Percentiles rank a stretch among this genome's conserved stretches.
Conservation (phyloP, 2,113 vertebrate genomes). For the Psittacula cyanocephala region DNA sequence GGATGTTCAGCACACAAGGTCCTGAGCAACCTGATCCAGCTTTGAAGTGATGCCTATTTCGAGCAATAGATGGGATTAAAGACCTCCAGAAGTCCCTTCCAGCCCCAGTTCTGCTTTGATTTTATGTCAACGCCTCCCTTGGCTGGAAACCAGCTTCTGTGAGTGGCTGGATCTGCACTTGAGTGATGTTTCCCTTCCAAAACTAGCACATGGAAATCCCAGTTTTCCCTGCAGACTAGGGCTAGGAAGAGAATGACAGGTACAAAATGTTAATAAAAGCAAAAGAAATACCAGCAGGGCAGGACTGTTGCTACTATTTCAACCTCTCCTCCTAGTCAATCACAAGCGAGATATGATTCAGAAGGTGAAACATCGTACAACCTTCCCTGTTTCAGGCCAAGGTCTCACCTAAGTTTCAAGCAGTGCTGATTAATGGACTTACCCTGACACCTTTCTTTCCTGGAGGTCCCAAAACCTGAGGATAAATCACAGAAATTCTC, state of each 20-base stretch:
- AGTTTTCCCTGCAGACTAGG: not conserved
- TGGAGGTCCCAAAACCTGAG: slow-evolving; percentile 83
- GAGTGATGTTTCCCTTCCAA: not conserved
- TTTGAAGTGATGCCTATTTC: not conserved
- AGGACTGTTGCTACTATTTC: not conserved
- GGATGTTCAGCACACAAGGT: not conserved
- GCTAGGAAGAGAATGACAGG: not conserved
- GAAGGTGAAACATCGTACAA: not conserved
- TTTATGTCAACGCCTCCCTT: not conserved
- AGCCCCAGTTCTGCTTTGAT: not conserved
- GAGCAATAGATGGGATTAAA: not conserved
- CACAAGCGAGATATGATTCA: not conserved
- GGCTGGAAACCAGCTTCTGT: not conserved
- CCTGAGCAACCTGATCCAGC: not conserved
- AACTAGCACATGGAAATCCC: not conserved
- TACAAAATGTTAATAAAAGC: not conserved
- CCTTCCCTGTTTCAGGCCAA: not conserved
- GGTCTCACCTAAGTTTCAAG: not conserved
- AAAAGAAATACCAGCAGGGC: not conserved
- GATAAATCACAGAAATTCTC: not conserved
- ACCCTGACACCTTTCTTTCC: slow-evolving; percentile 86
- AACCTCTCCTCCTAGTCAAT: not conserved
- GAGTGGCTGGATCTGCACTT: not conserved
- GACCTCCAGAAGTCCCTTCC: not conserved
- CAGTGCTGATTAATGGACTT: slow-evolving; percentile 42